Evolutionary conservation across 2,888 invertebrate genomes (phyloP), one percentile per base, ranked within the genome.

Genomic region (Deroplatys truncata): DNA sequence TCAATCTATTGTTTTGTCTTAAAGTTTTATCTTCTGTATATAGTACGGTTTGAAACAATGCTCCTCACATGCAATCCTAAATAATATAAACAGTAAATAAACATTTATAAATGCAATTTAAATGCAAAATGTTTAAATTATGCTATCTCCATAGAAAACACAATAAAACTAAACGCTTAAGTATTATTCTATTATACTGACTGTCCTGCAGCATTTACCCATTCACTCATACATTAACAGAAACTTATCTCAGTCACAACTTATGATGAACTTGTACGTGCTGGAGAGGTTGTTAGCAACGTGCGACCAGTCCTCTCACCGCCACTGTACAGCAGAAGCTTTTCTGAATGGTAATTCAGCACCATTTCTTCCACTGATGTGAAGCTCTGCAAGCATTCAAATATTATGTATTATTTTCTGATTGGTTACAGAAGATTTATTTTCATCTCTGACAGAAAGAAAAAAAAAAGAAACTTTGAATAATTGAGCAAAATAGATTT

Each of bases 311-410:
- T 82, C 35, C 85, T 88, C 88, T 90, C 91, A 15, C 92, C 92
- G n/a, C 92, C 92, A 49, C 93, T 92, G 86, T 93, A 92, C 4
- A 94, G 92, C 31, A 93, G 91, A 49, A 94, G 90, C 85, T 93
- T 92, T 88, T 93, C 93, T 28, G 91, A 92, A 85, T 92, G 92
- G 88, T 93, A 92, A 91, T 92, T 93, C 49, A 90, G 90, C 13
- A 94, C 92, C 20, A 94, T 92, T 82, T 93, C 93, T 84, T 93
- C 93, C 28, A 94, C 91, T 10, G 91, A 92, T 0, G 91, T 90
- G 89, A 93, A 94, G 25, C 91, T 90, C 92, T 92, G 91, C 13
- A 92, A 91, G 9, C 82, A 31, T 31, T 56, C 4, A 87, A 87
- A 82, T 16, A 28, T 43, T 49, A 35, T 0, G n/a, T 25, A 20